phyloP scores from a whole-genome alignment of 64 coral and sea anemone genomes.

The Acropora yongei region DNA sequence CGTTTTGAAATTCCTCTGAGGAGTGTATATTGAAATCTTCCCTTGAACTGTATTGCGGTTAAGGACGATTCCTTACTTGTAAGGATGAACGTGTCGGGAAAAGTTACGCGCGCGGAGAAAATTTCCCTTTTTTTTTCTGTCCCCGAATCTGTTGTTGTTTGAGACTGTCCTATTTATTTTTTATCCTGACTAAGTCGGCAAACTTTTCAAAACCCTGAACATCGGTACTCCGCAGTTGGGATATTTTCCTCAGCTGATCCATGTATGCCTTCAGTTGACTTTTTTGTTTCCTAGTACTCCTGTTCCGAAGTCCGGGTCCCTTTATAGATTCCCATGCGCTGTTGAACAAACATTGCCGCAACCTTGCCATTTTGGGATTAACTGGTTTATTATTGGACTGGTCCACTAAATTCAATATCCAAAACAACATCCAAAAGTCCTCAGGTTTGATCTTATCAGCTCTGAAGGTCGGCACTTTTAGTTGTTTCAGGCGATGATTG shows the following conservation, averaged over 20 bases:
- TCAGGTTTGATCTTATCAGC: conserved; percentile 62
- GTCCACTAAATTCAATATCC: conserved; percentile 35
- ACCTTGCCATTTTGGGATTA: conserved; percentile 56
- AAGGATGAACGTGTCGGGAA: too few species aligned
- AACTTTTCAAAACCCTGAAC: conserved; percentile 62
- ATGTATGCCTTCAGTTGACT: conserved; percentile 18
- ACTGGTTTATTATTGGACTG: conserved; percentile 8
- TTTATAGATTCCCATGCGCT: conserved; percentile 21
- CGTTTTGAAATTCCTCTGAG: too few species aligned
- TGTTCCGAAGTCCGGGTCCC: conserved; percentile 2
- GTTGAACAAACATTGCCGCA: conserved; percentile 23
- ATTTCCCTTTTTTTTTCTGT: too few species aligned
- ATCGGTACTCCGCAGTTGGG: conserved; percentile 1
- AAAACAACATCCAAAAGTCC: conserved; percentile 61
- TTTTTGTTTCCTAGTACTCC: too few species aligned
- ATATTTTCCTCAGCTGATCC: conserved; percentile 58
- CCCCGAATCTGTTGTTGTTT: too few species aligned
- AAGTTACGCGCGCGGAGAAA: too few species aligned
- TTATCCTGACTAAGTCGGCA: conserved; percentile 52
- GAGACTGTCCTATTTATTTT: too few species aligned
- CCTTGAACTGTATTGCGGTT: too few species aligned
- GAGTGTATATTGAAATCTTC: too few species aligned
- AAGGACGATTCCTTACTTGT: too few species aligned
- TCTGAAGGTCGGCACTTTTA: conserved; percentile 42
- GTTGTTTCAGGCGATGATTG: not conserved